These are phyloP conservation scores for Triplophysa siluroides DNA, from an alignment of 2,113 vertebrate species.

Conservation along the genomic window DNA sequence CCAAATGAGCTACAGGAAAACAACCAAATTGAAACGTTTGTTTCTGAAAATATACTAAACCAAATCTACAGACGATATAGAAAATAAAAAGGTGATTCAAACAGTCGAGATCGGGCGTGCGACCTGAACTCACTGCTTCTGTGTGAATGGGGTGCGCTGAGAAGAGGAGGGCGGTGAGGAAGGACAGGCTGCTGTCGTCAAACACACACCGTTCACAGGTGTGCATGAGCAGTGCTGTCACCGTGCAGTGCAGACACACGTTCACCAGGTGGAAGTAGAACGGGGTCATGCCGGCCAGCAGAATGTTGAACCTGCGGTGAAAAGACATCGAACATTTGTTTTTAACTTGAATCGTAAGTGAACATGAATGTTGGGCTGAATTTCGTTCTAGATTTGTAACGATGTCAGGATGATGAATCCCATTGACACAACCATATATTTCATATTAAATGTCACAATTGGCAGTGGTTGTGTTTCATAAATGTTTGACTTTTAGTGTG, in stretches of 20 bases:
- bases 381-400: neutral
- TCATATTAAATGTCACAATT: no score
- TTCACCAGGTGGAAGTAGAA: constrained; percentile 92
- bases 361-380: neutral
- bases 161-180: constrained; percentile 87
- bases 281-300: constrained; percentile 87
- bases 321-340: neutral
- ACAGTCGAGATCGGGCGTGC: neutral
- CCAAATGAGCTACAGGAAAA: no score
- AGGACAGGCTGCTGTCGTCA: constrained; percentile 76
- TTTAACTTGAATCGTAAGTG: no score
- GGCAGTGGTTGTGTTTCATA: no score
- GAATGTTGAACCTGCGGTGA: constrained; percentile 83
- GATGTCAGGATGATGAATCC: no score
- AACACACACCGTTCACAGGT: constrained; percentile 86
- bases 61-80: neutral
- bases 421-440: no score
- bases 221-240: constrained; percentile 86
- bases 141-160: constrained; percentile 95
- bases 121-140: constrained; percentile 96
- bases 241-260: constrained; percentile 84
- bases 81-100: neutral
- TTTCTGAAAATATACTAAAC: neutral
- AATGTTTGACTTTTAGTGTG: no score
- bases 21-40: no score